Evolutionary conservation across 2,797 vertebrate genomes (phyloP).

Genomic region (Ctenopoma kingsleyae): DNA sequence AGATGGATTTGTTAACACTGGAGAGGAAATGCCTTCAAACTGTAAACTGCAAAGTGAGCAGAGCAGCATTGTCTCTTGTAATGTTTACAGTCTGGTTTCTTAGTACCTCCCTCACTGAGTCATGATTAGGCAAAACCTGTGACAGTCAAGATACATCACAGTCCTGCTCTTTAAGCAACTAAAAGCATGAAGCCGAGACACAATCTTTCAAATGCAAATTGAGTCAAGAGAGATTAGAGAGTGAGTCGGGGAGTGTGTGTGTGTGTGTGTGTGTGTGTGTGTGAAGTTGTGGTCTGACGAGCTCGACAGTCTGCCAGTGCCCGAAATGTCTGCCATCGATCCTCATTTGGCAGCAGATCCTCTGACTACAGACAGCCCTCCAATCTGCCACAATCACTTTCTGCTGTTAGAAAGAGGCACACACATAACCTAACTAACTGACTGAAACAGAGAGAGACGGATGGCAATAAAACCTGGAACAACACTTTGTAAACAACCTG

Average conservation of each 20-base stretch:
- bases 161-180: conserved; percentile 12
- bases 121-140: conserved; percentile 5
- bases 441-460: conserved; percentile 8
- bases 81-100: conserved; percentile 11
- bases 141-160: background rate
- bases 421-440: conserved; percentile 8
- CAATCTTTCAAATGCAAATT: conserved; percentile 41
- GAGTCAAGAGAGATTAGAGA: conserved; percentile 31
- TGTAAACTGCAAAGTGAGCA: background rate
- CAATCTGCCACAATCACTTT: conserved; percentile 54
- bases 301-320: conserved; percentile 53
- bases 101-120: background rate
- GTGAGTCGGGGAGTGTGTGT: conserved; percentile 32
- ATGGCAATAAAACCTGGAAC: conserved; percentile 8
- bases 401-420: conserved; percentile 35
- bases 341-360: conserved; percentile 65
- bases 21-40: background rate
- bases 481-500: background rate
- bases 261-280: conserved; percentile 24
- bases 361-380: conserved; percentile 54
- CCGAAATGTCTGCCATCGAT: conserved; percentile 69
- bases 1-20: background rate
- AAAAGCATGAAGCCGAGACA: conserved; percentile 8
- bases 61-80: background rate
- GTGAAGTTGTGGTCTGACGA: conserved; percentile 48